Evolutionary conservation across 2,888 invertebrate species (phyloP).

Genomic region (Venustoraphidia nigricollis): DNA sequence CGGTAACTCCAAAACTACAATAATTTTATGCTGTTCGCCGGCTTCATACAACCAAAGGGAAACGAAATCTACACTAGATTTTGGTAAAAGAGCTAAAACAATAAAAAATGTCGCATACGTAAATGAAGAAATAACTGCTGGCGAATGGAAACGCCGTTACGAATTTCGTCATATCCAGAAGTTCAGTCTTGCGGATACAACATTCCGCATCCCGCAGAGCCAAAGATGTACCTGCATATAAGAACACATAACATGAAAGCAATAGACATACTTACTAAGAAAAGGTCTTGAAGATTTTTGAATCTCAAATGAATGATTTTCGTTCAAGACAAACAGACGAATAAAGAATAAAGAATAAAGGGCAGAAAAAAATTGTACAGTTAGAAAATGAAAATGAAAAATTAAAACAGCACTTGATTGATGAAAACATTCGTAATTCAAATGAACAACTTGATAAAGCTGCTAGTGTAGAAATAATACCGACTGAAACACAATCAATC

Average conservation of each 20-base stretch:
- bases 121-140: conserved; percentile 98
- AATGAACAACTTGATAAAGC: too few relatives aligned
- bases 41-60: conserved; percentile 98
- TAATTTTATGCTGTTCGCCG: conserved; percentile 97
- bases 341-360: conserved; percentile 40
- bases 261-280: conserved; percentile 58
- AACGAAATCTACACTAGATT: conserved; percentile 97
- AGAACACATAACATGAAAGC: conserved; percentile 62
- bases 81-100: conserved; percentile 96
- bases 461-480: too few relatives aligned
- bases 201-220: conserved; percentile 87
- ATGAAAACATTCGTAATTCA: too few relatives aligned
- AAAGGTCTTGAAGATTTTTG: conserved; percentile 70
- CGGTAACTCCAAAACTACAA: conserved; percentile 96
- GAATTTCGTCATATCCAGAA: conserved; percentile 81
- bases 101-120: conserved; percentile 99
- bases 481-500: too few relatives aligned
- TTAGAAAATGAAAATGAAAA: conserved; percentile 86
- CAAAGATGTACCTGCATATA: conserved; percentile 81
- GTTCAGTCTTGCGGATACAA: conserved; percentile 91
- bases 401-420: conserved; percentile 70
- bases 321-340: too few relatives aligned
- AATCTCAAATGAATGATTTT: conserved; percentile 36
- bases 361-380: conserved; percentile 85
- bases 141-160: conserved; percentile 98